Evolutionary conservation across 2,888 invertebrate species (phyloP).

Genomic region (Sialis fuliginosa): DNA sequence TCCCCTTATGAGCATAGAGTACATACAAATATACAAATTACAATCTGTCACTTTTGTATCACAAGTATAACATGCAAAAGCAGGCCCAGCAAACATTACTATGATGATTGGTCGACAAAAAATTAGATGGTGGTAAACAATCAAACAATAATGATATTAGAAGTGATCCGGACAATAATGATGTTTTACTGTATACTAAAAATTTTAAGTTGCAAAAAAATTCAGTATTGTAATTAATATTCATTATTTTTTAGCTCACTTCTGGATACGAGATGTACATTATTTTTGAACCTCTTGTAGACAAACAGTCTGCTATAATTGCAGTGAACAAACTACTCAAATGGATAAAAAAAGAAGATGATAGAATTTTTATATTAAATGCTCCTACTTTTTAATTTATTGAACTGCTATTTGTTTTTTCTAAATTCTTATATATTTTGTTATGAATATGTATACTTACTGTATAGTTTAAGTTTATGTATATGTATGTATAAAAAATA

Average conservation of each 20-base stretch:
- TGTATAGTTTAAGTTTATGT: too few relatives aligned
- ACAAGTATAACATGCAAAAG: too few relatives aligned
- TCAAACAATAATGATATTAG: too few relatives aligned
- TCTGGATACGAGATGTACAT: constrained; percentile 85
- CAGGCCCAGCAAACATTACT: too few relatives aligned
- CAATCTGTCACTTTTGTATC: too few relatives aligned
- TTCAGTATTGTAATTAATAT: background rate
- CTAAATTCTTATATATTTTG: constrained; percentile 1
- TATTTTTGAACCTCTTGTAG: constrained; percentile 78
- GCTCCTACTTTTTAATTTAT: constrained; percentile 51
- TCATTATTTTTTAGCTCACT: constrained; percentile 44
- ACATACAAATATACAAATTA: too few relatives aligned
- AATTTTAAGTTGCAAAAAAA: background rate
- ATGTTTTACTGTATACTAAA: too few relatives aligned
- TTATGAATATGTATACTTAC: background rate
- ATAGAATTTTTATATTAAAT: constrained; percentile 74
- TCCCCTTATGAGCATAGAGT: too few relatives aligned
- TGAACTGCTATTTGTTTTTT: constrained; percentile 1
- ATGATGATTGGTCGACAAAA: too few relatives aligned
- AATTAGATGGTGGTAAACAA: too few relatives aligned
- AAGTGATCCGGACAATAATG: too few relatives aligned
- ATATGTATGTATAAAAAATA: too few relatives aligned
- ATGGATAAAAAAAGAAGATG: constrained; percentile 90
- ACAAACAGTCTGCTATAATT: constrained; percentile 68
- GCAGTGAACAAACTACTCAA: constrained; percentile 76